Evolutionary conservation across 2,797 vertebrate species (phyloP), one percentile per base, ranked within the genome.

Genomic region (Megaceryle alcyon): DNA sequence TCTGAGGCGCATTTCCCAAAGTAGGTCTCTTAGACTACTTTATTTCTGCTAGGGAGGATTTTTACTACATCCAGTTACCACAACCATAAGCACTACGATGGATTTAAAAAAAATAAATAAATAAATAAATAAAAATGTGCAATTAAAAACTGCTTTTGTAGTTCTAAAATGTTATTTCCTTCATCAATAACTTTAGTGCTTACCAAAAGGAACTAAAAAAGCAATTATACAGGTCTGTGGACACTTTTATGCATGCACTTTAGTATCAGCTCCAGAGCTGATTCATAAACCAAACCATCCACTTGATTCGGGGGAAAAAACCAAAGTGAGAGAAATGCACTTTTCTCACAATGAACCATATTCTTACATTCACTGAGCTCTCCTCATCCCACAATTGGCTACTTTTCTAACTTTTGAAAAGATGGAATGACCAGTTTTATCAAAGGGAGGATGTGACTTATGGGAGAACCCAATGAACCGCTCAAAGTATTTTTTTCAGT

Each of bases 121-220:
- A 37, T 5, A 7, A 92, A 83, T 86, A 95, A 75, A 87, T 35
- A n/a, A 91, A 95, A 86, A 94, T 61, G 53, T 48, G 69, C 85
- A 92, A 88, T 92, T 93, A 87, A 90, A 96, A 92, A 23, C 46
- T 37, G 26, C 2, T 46, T 79, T 26, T 81, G 64, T 87, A 93
- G 79, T 86, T 86, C 85, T 90, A 92, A 94, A 91, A 94, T 72
- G 79, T 63, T 88, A 95, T 88, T 95, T 94, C 83, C 93, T 94
- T 96, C 91, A 92, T 78, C 89, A 91, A 49, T 57, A 93, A 91
- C 75, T 81, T 83, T 59, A 95, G 70, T 84, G 81, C 71, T 93
- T 92, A 86, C 91, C 65, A 93, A 84, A 92, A 82, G 71, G 90
- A 96, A 82, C 77, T 77, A 65, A 95, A 82, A 71, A 86, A 93